Evolutionary conservation across 1,140 invertebrate genomes (phyloP), one percentile per base, ranked within the genome.

Genomic region (Hesperophylax magnus): DNA sequence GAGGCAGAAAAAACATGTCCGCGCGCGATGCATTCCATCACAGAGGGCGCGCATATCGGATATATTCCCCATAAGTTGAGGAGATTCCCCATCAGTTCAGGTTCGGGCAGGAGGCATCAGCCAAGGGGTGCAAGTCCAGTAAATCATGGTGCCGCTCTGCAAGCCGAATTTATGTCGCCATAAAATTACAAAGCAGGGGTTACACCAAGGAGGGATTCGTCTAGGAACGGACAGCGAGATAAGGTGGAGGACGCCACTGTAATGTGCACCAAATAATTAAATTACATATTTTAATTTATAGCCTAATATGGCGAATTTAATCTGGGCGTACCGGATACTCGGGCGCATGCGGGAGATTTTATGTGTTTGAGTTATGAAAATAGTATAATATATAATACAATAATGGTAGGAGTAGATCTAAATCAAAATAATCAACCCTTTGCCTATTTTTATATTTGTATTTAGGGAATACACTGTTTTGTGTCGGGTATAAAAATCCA

Each of bases 111-210:
- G 63, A n/a, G 63, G 31, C 34, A 31, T n/a, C 17, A 63, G 53
- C 20, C 54, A 27, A 47, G 56, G 76, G 76, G 76, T 78, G 76
- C 61, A 54, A 53, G 76, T 63, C 76, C 76, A 65, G 60, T 78
- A 78, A 78, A 78, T 78, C 76, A 78, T 39, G 76, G 53, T 31
- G 72, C 52, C 69, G 69, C 69, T 81, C 74, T 60, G 75, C 39
- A 39, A 76, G 87, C 89, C 88, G 89, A 90, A 90, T 90, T 90
- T 90, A 90, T 90, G 89, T 88, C 88, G 87, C 88, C 88, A 89
- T 90, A 90, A 90, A 90, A 90, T 90, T 89, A 89, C 88, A 86
- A 87, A 88, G 87, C 87, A 86, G 86, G 86, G 86, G 83, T 80
- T 82, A 72, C 81, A 80, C 77, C 82, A 79, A 78, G 82, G 77